Conservation (phyloP, 2,113 vertebrate genomes). For the Solea solea region DNA sequence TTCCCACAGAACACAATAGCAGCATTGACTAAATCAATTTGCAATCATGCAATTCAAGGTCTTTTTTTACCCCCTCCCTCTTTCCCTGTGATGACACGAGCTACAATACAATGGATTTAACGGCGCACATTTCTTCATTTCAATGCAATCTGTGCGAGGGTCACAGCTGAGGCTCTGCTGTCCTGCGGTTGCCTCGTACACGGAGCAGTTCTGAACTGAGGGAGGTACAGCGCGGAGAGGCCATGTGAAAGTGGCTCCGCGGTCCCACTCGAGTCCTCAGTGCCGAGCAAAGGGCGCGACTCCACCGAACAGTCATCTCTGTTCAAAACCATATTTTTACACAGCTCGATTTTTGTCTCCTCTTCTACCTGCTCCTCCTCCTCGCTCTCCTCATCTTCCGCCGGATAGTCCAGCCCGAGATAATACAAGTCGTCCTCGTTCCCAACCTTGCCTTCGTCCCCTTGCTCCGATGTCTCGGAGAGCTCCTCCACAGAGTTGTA, state of each 20-base stretch:
- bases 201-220: slow-evolving; percentile 85
- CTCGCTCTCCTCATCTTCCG: slow-evolving; percentile 66
- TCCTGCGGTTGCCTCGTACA: slow-evolving; percentile 66
- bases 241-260: slow-evolving; percentile 52
- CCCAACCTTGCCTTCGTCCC: slow-evolving; percentile 61
- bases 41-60: slow-evolving; percentile 25
- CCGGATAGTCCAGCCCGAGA: slow-evolving; percentile 74
- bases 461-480: slow-evolving; percentile 82
- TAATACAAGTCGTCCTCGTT: slow-evolving; percentile 81
- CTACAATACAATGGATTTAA: slow-evolving; percentile 1
- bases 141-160: not conserved
- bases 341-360: slow-evolving; percentile 52
- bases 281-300: slow-evolving; percentile 49
- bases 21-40: slow-evolving; percentile 48
- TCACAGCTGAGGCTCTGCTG: slow-evolving; percentile 35
- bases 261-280: slow-evolving; percentile 18
- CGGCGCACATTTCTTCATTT: not conserved
- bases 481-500: slow-evolving; percentile 87
- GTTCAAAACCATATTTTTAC: slow-evolving; percentile 47
- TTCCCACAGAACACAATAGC: slow-evolving; percentile 48
- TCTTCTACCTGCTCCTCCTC: slow-evolving; percentile 48
- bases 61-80: slow-evolving; percentile 17
- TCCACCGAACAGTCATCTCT: slow-evolving; percentile 59
- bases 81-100: not conserved
- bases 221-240: slow-evolving; percentile 84